These are phyloP conservation scores for Schlechtendalia chinensis DNA, from an alignment of 1,140 invertebrate genomes.

Conservation along the genomic window DNA sequence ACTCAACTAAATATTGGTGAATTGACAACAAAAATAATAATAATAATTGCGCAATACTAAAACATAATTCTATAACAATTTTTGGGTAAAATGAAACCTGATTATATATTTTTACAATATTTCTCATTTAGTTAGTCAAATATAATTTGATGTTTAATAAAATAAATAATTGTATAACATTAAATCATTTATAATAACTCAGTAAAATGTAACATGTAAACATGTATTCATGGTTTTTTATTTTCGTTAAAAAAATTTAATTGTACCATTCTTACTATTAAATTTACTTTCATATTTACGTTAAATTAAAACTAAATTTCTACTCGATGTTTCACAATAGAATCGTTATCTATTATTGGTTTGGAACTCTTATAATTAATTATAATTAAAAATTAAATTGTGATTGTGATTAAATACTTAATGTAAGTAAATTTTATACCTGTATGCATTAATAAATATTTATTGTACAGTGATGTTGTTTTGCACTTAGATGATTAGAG, in stretches of 20 bases:
- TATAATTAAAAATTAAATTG: conserved; percentile 24
- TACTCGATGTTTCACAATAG: background rate
- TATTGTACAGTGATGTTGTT: conserved; percentile 34
- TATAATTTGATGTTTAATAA: conserved; percentile 10
- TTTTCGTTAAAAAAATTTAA: background rate
- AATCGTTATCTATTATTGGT: background rate
- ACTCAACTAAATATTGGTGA: no score
- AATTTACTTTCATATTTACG: conserved; percentile 10
- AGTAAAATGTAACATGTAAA: background rate
- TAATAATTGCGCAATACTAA: background rate
- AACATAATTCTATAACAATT: no score
- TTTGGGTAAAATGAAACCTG: no score
- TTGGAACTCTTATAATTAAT: conserved; percentile 25
- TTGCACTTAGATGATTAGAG: conserved; percentile 17
- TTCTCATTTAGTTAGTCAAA: conserved; percentile 2
- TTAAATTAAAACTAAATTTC: background rate
- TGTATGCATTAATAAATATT: conserved; percentile 43
- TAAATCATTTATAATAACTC: conserved; percentile 8
- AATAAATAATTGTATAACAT: background rate
- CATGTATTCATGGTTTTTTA: background rate
- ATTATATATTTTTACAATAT: background rate
- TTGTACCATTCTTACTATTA: background rate
- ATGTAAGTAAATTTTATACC: conserved; percentile 45
- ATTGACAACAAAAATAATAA: background rate
- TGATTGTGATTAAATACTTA: conserved; percentile 46